Evolutionary conservation across 2,113 vertebrate genomes (phyloP), one percentile per base, ranked within the genome.

Genomic region (Archilochus colubris): DNA sequence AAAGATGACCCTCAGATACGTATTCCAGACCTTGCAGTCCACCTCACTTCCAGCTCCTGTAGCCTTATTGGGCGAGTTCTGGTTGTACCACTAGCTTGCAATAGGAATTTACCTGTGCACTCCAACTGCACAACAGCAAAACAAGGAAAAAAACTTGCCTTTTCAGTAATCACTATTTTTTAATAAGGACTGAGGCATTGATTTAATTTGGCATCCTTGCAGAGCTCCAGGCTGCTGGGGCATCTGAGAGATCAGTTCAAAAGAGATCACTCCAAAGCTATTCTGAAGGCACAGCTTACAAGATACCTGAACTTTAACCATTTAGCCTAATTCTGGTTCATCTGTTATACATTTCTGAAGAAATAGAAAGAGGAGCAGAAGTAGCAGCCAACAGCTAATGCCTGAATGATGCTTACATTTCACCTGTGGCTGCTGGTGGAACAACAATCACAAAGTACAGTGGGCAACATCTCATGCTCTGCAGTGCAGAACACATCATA

Each of bases 391-490:
- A 51, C 24, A 64, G 23, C 31, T 82, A 51, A 61, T 38, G 31
- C 40, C 30, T 59, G 27, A 57, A 24, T 4, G 40, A 40, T 43
- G 31, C 43, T 57, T 12, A 46, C 30, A 20, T 79, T 54, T 82
- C 57, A 86, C 62, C 53, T 57, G n/a, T 17, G 21, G 57, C 53
- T 66, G 18, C 51, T 31, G n/a, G 21, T 73, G n/a, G 33, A 64
- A 21, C 51, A 81, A 58, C 11, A 5, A 24, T 77, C 18, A 15
- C 15, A 31, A 63, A 77, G 50, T 1, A 59, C 40, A 76, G 8
- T 0, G 0, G 36, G 54, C 43, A 63, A 27, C 0, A 4, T 36
- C 48, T 80, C 58, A 12, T 0, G 0, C 36, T 33, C 15, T 40
- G 15, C 1, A 1, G n/a, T 44, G 31, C 38, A 59, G 46, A 80